Evolutionary conservation across 1,140 invertebrate species (phyloP).

Genomic region (Pseudobourletiella spinata): DNA sequence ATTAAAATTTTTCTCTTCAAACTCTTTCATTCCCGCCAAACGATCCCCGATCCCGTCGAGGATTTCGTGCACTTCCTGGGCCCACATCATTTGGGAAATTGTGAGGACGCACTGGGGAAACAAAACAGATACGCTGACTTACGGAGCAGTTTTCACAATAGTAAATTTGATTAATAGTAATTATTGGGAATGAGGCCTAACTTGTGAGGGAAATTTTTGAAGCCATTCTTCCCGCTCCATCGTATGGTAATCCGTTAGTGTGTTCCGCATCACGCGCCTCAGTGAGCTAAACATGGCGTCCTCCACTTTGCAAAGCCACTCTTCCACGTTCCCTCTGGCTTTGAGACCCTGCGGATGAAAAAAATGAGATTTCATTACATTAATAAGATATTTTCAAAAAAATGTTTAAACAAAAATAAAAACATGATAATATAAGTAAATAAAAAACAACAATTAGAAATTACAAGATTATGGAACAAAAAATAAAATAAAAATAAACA

Average conservation of each 20-base stretch:
- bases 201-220: conserved; percentile 27
- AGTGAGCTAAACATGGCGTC: conserved; percentile 68
- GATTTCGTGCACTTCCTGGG: conserved; percentile 60
- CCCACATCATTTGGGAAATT: conserved; percentile 81
- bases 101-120: conserved; percentile 65
- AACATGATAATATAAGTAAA: too few species aligned
- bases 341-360: conserved; percentile 55
- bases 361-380: conserved; percentile 7
- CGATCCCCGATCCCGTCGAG: conserved; percentile 41
- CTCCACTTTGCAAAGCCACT: conserved; percentile 80
- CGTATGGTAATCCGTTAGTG: conserved; percentile 53
- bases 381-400: too few species aligned
- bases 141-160: neutral
- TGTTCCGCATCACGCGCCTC: conserved; percentile 60
- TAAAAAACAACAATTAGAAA: too few species aligned
- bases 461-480: too few species aligned
- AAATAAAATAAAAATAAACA: too few species aligned
- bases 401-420: too few species aligned
- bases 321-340: conserved; percentile 76
- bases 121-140: too few species aligned
- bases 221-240: conserved; percentile 54
- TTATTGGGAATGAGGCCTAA: too few species aligned
- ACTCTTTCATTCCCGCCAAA: conserved; percentile 50
- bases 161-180: neutral
- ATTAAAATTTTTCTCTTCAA: conserved; percentile 57